Conservation (phyloP, 2,797 vertebrate species). For the Tiaroga cobitis region DNA sequence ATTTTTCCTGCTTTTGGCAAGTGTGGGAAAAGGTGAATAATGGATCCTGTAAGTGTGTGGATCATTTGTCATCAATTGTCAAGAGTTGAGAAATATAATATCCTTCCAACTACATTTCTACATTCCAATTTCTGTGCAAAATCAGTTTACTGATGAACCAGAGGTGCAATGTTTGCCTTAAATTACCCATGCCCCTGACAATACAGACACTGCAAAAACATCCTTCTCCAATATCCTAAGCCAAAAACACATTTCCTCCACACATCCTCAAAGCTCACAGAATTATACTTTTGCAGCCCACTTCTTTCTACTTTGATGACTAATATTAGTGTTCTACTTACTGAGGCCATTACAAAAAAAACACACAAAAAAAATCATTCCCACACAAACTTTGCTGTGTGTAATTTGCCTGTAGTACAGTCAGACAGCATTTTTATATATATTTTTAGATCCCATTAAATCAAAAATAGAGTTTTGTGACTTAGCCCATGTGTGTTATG, state of each 20-base stretch:
- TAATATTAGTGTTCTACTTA: slow-evolving; percentile 9
- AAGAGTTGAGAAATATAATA: slow-evolving; percentile 40
- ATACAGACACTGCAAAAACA: slow-evolving; percentile 23
- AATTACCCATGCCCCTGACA: neutral
- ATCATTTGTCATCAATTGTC: neutral
- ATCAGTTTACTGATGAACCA: slow-evolving; percentile 1
- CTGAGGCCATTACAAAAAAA: neutral
- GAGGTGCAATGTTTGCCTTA: neutral
- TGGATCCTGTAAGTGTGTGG: neutral
- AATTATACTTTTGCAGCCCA: slow-evolving; percentile 19
- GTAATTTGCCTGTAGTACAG: neutral
- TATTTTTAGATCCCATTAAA: neutral
- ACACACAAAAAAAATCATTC: neutral
- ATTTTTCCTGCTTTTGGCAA: neutral
- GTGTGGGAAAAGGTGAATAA: neutral
- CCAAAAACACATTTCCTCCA: slow-evolving; percentile 38
- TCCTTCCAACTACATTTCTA: neutral
- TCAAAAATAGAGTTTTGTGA: neutral
- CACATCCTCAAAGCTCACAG: slow-evolving; percentile 16
- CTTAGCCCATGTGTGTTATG: neutral
- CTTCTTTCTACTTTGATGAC: slow-evolving; percentile 26
- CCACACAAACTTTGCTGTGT: neutral
- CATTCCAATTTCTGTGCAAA: neutral
- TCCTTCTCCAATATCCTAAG: slow-evolving; percentile 24
- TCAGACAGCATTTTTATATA: neutral